Percentiles rank a stretch among this genome's conserved stretches.
phyloP scores from a whole-genome alignment of 2,113 vertebrate species.

The Calidris pygmaea region DNA sequence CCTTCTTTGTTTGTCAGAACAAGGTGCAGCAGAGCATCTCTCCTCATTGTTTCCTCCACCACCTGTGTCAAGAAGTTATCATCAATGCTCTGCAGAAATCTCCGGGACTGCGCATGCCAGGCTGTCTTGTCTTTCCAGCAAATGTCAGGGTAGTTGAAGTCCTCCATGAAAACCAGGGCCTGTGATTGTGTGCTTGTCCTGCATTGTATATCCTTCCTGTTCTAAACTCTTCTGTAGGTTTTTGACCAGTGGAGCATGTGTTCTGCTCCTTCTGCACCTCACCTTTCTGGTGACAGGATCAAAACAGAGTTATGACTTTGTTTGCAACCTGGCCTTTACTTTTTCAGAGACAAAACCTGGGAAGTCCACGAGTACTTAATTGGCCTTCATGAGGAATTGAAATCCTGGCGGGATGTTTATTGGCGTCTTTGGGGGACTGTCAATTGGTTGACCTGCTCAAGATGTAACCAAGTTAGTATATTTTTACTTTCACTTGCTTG shows the following conservation, averaged over 20 bases:
- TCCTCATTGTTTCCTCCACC: no score
- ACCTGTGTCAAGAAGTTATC: no score
- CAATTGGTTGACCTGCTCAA: slow-evolving; percentile 89
- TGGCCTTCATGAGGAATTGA: slow-evolving; percentile 89
- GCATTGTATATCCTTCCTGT: background rate
- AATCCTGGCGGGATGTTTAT: slow-evolving; percentile 95
- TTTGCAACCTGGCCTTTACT: background rate
- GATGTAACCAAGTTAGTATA: slow-evolving; percentile 83
- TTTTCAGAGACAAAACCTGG: slow-evolving; percentile 91
- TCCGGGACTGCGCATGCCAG: no score
- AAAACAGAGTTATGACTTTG: background rate
- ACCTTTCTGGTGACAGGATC: background rate
- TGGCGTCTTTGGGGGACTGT: slow-evolving; percentile 96
- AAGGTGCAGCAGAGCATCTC: no score
- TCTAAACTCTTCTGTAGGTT: background rate
- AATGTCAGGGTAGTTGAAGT: no score
- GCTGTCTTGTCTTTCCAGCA: no score
- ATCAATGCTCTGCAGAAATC: no score
- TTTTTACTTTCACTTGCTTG: background rate
- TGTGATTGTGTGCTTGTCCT: background rate
- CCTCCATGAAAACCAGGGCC: no score
- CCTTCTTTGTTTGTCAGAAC: no score
- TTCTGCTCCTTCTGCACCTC: background rate
- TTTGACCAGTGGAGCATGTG: background rate
- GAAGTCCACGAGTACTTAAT: slow-evolving; percentile 90